Conservation (phyloP, 2,797 vertebrate genomes). For the Ctenopoma kingsleyae region DNA sequence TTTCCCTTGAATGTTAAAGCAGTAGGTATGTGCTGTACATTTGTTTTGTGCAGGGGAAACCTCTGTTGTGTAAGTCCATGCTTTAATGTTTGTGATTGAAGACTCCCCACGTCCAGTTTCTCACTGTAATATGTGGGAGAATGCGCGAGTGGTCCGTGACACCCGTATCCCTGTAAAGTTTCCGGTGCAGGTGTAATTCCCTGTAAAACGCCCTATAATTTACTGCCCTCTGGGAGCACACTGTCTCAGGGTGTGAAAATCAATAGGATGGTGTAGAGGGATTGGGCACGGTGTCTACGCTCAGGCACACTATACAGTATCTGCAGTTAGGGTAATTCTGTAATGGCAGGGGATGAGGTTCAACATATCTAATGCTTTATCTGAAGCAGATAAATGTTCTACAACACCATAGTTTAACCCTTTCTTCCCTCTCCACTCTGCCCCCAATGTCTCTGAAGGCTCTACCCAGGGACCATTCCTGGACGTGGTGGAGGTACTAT, state of each 20-base stretch:
- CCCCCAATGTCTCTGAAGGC: slow-evolving; percentile 48
- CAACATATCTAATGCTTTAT: slow-evolving; percentile 79
- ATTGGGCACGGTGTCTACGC: slow-evolving; percentile 72
- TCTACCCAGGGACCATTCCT: slow-evolving; percentile 52
- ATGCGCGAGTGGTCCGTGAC: slow-evolving; percentile 75
- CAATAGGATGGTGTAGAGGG: slow-evolving; percentile 80
- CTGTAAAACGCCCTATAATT: slow-evolving; percentile 94
- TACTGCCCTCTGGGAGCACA: slow-evolving; percentile 90
- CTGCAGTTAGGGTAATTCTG: slow-evolving; percentile 86
- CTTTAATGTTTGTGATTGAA: slow-evolving; percentile 48
- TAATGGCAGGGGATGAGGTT: slow-evolving; percentile 80
- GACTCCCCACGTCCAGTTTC: slow-evolving; percentile 49
- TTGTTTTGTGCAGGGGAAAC: slow-evolving; percentile 26
- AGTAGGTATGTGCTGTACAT: slow-evolving; percentile 16
- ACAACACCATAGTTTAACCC: slow-evolving; percentile 83
- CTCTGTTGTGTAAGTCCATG: slow-evolving; percentile 22
- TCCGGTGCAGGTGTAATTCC: slow-evolving; percentile 95
- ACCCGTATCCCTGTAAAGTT: slow-evolving; percentile 93
- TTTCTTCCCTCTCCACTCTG: slow-evolving; percentile 48
- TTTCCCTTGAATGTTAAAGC: slow-evolving; percentile 44
- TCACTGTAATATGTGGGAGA: slow-evolving; percentile 33
- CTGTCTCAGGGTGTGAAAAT: slow-evolving; percentile 83
- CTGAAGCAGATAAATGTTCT: slow-evolving; percentile 85
- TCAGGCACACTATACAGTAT: slow-evolving; percentile 60
- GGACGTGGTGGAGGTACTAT: slow-evolving; percentile 43